Evolutionary conservation across 1,140 invertebrate species (phyloP).

Genomic region (Conus betulinus): DNA sequence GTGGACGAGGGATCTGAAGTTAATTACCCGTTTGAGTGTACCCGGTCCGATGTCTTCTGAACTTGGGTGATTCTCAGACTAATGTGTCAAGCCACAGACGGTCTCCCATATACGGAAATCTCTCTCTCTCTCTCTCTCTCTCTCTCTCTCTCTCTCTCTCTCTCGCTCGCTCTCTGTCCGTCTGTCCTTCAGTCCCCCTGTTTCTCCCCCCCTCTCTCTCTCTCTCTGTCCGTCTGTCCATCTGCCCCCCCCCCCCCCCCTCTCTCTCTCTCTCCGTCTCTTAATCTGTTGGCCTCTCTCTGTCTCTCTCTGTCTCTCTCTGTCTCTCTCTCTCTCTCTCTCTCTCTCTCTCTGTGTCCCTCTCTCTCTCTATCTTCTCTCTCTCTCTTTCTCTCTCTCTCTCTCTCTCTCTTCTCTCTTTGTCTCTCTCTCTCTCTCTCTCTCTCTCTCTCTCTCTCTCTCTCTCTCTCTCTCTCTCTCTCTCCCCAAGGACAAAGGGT

Average conservation of each 20-base stretch:
- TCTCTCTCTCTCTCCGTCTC: not conserved
- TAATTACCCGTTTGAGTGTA: no score
- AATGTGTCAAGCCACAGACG: not conserved
- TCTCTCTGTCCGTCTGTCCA: not conserved
- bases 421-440: not conserved
- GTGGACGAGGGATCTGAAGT: no score
- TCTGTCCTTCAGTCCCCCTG: not conserved
- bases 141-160: not conserved
- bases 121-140: not conserved
- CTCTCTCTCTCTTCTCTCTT: not conserved
- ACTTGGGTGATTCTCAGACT: not conserved
- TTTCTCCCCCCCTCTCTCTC: not conserved
- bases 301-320: constrained; percentile 7
- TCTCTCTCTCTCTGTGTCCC: not conserved
- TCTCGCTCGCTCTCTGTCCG: no score
- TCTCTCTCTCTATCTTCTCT: not conserved
- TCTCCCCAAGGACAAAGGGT: not conserved
- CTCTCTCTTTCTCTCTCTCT: not conserved
- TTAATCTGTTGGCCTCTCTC: not conserved
- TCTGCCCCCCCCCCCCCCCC: not conserved
- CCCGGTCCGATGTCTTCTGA: no score
- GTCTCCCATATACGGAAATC: not conserved
- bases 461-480: not conserved
- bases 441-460: not conserved
- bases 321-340: not conserved